Evolutionary conservation across 2,113 vertebrate species (phyloP).

Genomic region (Stegastes partitus): DNA sequence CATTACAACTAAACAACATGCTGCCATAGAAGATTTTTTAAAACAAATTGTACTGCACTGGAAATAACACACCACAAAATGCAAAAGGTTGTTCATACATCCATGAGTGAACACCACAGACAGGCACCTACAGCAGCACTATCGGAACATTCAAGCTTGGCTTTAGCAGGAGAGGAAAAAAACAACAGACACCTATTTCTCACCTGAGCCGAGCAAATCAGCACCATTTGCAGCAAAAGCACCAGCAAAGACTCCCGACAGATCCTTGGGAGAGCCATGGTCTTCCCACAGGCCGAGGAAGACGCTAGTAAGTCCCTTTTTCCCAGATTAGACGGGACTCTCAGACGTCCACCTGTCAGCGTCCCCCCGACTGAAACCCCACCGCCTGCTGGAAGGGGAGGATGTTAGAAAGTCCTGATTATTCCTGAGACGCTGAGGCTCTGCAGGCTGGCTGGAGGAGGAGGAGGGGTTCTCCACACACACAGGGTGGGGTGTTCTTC

Average conservation of each 20-base stretch:
- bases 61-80: too few relatives aligned
- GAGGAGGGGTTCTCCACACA: slow-evolving; percentile 40
- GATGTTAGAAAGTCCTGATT: slow-evolving; percentile 72
- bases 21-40: background rate
- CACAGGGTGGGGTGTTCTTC: slow-evolving; percentile 10
- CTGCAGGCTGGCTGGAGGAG: slow-evolving; percentile 82
- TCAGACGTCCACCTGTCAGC: slow-evolving; percentile 63
- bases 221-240: slow-evolving; percentile 87
- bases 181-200: slow-evolving; percentile 67
- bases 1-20: background rate
- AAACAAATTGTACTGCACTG: background rate
- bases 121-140: background rate
- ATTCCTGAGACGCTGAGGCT: slow-evolving; percentile 74
- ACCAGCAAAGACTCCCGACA: slow-evolving; percentile 73
- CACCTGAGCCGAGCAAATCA: slow-evolving; percentile 92
- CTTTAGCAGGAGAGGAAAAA: background rate
- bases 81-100: background rate
- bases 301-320: slow-evolving; percentile 64
- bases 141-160: too few relatives aligned
- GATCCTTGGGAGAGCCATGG: slow-evolving; percentile 82
- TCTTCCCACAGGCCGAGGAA: slow-evolving; percentile 62
- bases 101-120: background rate
- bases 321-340: slow-evolving; percentile 61
- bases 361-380: slow-evolving; percentile 72
- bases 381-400: slow-evolving; percentile 67